Percentiles rank a stretch among this genome's conserved stretches.
Evolutionary conservation across 2,113 vertebrate genomes (phyloP).

Genomic region (Gasterosteus aculeatus): DNA sequence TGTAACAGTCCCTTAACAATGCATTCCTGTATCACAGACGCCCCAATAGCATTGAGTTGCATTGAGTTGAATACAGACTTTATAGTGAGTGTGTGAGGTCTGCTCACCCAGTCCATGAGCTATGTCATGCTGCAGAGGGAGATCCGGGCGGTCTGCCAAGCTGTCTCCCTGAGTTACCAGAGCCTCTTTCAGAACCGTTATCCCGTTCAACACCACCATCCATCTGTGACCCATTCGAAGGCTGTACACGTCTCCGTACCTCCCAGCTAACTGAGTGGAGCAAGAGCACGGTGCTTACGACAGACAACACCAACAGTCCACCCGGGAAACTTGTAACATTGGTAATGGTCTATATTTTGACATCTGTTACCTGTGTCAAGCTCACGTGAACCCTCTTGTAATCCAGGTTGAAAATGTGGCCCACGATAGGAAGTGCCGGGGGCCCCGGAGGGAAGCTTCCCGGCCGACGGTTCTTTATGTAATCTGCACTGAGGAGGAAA

Average conservation of each 20-base stretch:
- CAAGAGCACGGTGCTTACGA: not conserved
- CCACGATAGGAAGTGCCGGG: conserved; percentile 50
- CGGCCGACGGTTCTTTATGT: conserved; percentile 35
- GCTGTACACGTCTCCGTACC: conserved; percentile 61
- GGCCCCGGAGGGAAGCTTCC: conserved; percentile 66
- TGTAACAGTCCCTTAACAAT: no score
- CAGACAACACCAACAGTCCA: not conserved
- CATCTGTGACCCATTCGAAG: conserved; percentile 36
- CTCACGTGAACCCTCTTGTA: conserved; percentile 28
- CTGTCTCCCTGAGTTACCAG: conserved; percentile 63
- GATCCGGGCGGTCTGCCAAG: conserved; percentile 42
- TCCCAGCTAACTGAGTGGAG: conserved; percentile 42
- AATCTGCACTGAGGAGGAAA: conserved; percentile 52
- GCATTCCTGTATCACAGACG: not conserved
- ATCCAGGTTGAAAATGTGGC: conserved; percentile 57
- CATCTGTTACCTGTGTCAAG: conserved; percentile 46
- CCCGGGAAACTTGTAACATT: not conserved
- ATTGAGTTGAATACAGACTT: not conserved
- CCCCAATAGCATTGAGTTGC: not conserved
- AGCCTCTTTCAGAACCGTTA: conserved; percentile 56
- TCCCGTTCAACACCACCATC: conserved; percentile 59
- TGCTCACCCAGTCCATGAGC: conserved; percentile 17
- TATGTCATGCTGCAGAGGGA: conserved; percentile 21
- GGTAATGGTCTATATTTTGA: not conserved
- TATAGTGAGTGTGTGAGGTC: not conserved